Evolutionary conservation across 2,797 vertebrate species (phyloP), one percentile per base, ranked within the genome.

Genomic region (Aeoliscus strigatus): DNA sequence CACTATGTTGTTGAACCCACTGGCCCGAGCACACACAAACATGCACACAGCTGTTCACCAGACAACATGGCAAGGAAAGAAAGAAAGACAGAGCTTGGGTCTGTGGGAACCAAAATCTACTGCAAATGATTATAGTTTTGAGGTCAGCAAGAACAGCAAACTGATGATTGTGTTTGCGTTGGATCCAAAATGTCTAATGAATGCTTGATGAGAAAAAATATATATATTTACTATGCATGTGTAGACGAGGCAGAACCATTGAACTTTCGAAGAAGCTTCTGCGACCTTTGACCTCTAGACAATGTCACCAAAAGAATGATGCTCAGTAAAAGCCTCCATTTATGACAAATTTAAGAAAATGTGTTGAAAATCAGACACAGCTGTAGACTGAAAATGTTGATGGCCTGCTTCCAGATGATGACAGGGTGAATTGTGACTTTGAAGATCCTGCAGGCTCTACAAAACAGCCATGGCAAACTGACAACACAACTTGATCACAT

Each of bases 11-110:
- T 56, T 32, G 7, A 35, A 13, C 48, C 52, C 39, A 31, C 2
- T 2, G 30, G 40, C n/a, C n/a, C n/a, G n/a, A n/a, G n/a, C n/a
- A n/a, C 63, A 65, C 15, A 67, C 50, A 71, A 40, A 55, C 30
- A 26, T 25, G 9, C 23, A 39, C 41, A 61, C 70, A 78, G 65
- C 65, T 75, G 77, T 53, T 62, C 46, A 40, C 47, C 78, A 81
- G 67, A 72, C 64, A 52, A 29, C 48, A 28, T 9, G 32, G 39
- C 17, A 11, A 18, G 10, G 6, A 49, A 42, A 37, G 27, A 14
- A 18, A 44, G 42, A 55, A 15, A 48, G 60, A 55, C 18, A 35
- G 24, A 43, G 25, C 14, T 5, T n/a, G 8, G 43, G 34, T 27
- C 37, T 41, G 51, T 68, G 68, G 29, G 64, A 70, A 72, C 35